Percentiles rank a stretch among this genome's conserved stretches.
These are phyloP conservation scores for Eulithis prunata DNA, from an alignment of 2,888 invertebrate species.

Conservation along the genomic window DNA sequence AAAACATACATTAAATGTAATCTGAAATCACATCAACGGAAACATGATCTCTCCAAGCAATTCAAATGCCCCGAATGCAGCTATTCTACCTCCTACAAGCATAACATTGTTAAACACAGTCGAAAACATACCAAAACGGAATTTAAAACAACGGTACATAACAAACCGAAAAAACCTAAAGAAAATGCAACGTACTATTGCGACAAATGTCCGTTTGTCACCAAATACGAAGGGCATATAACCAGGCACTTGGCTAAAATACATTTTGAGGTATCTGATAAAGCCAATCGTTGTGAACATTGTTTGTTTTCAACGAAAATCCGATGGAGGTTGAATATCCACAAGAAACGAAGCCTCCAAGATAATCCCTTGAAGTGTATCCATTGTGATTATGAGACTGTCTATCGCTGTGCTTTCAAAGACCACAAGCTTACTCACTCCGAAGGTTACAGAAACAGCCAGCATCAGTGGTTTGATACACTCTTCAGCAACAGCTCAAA, in stretches of 20 bases:
- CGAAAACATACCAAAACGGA: slow-evolving; percentile 12
- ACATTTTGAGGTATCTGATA: slow-evolving; percentile 61
- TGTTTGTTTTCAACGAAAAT: slow-evolving; percentile 65
- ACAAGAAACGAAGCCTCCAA: slow-evolving; percentile 59
- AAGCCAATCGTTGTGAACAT: slow-evolving; percentile 58
- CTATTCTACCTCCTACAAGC: slow-evolving; percentile 47
- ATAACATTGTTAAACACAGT: slow-evolving; percentile 53
- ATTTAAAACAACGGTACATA: no score
- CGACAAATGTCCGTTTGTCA: slow-evolving; percentile 65
- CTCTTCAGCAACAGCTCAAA: not conserved
- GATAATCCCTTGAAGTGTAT: slow-evolving; percentile 51
- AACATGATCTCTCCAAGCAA: slow-evolving; percentile 24
- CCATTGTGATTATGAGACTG: slow-evolving; percentile 58
- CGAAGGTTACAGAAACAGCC: not conserved
- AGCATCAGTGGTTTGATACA: slow-evolving; percentile 20
- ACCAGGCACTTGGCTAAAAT: slow-evolving; percentile 64
- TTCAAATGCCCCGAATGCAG: slow-evolving; percentile 15
- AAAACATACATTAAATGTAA: slow-evolving; percentile 48
- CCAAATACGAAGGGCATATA: slow-evolving; percentile 65
- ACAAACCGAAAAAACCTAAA: slow-evolving; percentile 46
- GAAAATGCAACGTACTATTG: slow-evolving; percentile 49
- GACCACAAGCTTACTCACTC: slow-evolving; percentile 55
- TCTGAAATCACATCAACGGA: slow-evolving; percentile 48
- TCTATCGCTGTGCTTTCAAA: slow-evolving; percentile 61
- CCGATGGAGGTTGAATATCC: slow-evolving; percentile 65